phyloP scores from a whole-genome alignment of 2,888 invertebrate genomes.

The Tiliacea aurago region DNA sequence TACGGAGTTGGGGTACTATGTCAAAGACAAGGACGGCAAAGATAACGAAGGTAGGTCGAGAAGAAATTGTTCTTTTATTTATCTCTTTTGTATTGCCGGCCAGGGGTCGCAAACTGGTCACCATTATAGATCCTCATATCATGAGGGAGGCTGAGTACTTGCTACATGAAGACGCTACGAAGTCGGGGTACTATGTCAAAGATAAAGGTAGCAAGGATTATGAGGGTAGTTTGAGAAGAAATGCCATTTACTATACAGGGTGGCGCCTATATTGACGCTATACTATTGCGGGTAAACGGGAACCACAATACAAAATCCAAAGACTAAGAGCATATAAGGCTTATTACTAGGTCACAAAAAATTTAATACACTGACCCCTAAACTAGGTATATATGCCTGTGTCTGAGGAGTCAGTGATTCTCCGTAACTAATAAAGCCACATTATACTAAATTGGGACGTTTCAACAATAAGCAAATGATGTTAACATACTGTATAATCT shows the following conservation, averaged over 20 bases:
- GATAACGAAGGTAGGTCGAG: conserved; percentile 95
- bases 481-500: too few relatives aligned
- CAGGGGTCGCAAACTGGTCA: conserved; percentile 97
- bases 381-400: too few relatives aligned
- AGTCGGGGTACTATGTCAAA: conserved; percentile 96
- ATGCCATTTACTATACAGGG: background rate
- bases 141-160: conserved; percentile 97
- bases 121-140: conserved; percentile 99
- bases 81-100: conserved; percentile 73
- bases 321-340: too few relatives aligned
- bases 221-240: conserved; percentile 91
- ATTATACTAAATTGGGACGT: too few relatives aligned
- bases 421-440: too few relatives aligned
- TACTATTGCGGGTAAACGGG: too few relatives aligned
- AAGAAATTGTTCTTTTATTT: background rate
- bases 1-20: conserved; percentile 95
- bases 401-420: too few relatives aligned
- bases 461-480: too few relatives aligned
- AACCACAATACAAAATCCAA: too few relatives aligned
- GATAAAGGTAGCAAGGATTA: conserved; percentile 97
- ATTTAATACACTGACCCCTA: too few relatives aligned
- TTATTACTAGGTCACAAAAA: too few relatives aligned
- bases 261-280: too few relatives aligned
- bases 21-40: conserved; percentile 97
- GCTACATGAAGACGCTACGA: conserved; percentile 96